Percentiles rank a stretch among this genome's conserved stretches.
Evolutionary conservation across 2,113 vertebrate species (phyloP).

Genomic region (Gadus macrocephalus): DNA sequence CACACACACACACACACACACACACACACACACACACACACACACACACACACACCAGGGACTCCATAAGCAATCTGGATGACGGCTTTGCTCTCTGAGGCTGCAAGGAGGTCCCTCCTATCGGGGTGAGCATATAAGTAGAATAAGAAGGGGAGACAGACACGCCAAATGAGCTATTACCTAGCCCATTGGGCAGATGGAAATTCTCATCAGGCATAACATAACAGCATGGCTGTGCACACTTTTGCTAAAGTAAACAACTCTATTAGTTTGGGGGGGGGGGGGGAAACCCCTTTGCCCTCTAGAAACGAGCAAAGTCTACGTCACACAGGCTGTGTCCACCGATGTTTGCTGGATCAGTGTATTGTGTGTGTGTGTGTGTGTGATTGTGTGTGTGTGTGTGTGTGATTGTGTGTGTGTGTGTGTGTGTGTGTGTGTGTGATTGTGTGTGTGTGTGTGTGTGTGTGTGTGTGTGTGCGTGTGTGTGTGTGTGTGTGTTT

Average conservation of each 20-base stretch:
- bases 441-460: slow-evolving; percentile 1
- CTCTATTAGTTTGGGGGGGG: slow-evolving; percentile 11
- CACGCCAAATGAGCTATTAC: slow-evolving; percentile 37
- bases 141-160: slow-evolving; percentile 13
- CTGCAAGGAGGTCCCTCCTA: slow-evolving; percentile 57
- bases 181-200: slow-evolving; percentile 48
- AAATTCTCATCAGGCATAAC: slow-evolving; percentile 36
- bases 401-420: slow-evolving; percentile 10
- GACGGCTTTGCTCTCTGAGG: slow-evolving; percentile 54
- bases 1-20: no score
- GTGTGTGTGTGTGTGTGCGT: slow-evolving; percentile 12
- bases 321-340: no score
- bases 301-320: no score
- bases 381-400: slow-evolving; percentile 9
- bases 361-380: neutral
- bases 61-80: slow-evolving; percentile 45
- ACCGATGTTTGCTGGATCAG: neutral
- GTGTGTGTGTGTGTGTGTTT: neutral
- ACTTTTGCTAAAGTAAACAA: slow-evolving; percentile 46
- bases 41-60: slow-evolving; percentile 15
- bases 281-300: no score
- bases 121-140: slow-evolving; percentile 26
- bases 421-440: neutral
- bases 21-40: no score
- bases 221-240: slow-evolving; percentile 15